Conservation (phyloP, 2,888 invertebrate species). For the Agrilus mali region DNA sequence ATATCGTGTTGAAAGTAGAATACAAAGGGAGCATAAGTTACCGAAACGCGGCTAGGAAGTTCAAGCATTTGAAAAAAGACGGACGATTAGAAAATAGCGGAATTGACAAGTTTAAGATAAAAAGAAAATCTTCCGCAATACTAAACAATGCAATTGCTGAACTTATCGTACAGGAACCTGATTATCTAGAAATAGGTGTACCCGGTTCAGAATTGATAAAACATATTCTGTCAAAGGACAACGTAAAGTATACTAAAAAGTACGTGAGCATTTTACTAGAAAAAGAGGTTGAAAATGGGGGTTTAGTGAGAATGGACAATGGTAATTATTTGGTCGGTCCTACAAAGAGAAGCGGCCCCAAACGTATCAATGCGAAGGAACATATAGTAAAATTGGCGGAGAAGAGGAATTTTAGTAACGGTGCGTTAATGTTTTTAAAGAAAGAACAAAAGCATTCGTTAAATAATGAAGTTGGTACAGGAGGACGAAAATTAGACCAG, state of each 20-base stretch:
- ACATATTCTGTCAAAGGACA: constrained; percentile 51
- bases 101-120: constrained; percentile 14
- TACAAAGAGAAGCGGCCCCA: constrained; percentile 23
- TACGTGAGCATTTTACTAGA: constrained; percentile 52
- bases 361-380: constrained; percentile 15
- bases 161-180: constrained; percentile 57
- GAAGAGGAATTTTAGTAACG: constrained; percentile 4
- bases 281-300: constrained; percentile 57
- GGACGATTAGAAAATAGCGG: constrained; percentile 10
- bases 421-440: background rate
- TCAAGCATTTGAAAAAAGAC: constrained; percentile 37
- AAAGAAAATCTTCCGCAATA: constrained; percentile 33
- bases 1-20: constrained; percentile 68
- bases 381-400: constrained; percentile 11
- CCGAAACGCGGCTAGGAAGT: constrained; percentile 61
- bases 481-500: constrained; percentile 11
- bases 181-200: constrained; percentile 58
- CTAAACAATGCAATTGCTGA: constrained; percentile 59
- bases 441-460: constrained; percentile 5
- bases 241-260: constrained; percentile 46
- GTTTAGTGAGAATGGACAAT: constrained; percentile 52
- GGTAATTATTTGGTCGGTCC: constrained; percentile 57
- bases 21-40: constrained; percentile 81
- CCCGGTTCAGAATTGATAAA: constrained; percentile 54
- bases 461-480: constrained; percentile 11